Evolutionary conservation across 2,888 invertebrate species (phyloP).

Genomic region (Ctena decussata): DNA sequence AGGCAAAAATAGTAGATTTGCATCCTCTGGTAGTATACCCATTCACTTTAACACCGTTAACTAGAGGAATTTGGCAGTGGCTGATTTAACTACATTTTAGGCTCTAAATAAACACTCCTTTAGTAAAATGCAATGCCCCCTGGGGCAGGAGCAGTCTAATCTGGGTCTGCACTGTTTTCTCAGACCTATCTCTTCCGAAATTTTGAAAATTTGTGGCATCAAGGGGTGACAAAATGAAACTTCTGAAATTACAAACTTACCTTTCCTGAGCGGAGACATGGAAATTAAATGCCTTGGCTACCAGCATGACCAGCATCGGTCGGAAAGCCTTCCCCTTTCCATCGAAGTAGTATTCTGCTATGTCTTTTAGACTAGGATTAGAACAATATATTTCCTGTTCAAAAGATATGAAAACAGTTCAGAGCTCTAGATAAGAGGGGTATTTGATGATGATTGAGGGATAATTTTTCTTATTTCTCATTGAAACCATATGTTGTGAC

Average conservation of each 20-base stretch:
- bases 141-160: too few relatives aligned
- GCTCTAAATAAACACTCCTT: too few relatives aligned
- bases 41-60: too few relatives aligned
- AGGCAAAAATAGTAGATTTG: too few relatives aligned
- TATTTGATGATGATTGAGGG: too few relatives aligned
- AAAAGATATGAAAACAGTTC: slow-evolving; percentile 13
- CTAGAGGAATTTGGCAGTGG: too few relatives aligned
- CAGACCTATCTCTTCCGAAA: too few relatives aligned
- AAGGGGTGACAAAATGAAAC: background rate
- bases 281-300: slow-evolving; percentile 92
- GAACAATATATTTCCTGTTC: slow-evolving; percentile 78
- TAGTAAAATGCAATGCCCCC: too few relatives aligned
- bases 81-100: too few relatives aligned
- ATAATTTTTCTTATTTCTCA: background rate
- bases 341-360: slow-evolving; percentile 99
- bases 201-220: background rate
- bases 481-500: too few relatives aligned
- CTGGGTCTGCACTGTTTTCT: too few relatives aligned
- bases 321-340: slow-evolving; percentile 99
- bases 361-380: slow-evolving; percentile 93
- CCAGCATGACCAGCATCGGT: slow-evolving; percentile 97
- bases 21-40: too few relatives aligned
- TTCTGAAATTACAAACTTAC: slow-evolving; percentile 39
- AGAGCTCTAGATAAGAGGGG: background rate
- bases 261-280: slow-evolving; percentile 70